Percentiles rank a stretch among this genome's conserved stretches.
Evolutionary conservation across 2,888 invertebrate species (phyloP).

Genomic region (Formica aserva): DNA sequence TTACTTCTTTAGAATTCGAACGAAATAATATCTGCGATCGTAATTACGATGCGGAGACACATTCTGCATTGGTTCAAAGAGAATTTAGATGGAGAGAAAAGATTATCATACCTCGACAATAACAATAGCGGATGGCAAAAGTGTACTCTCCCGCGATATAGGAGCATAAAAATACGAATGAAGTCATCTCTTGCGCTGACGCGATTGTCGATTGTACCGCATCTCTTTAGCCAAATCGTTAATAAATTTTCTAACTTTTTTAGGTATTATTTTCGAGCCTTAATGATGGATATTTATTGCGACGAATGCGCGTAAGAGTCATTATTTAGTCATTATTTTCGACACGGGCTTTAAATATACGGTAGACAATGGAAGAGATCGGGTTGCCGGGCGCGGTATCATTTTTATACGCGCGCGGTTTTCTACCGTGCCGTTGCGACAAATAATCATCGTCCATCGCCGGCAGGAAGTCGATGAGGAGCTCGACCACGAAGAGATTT

Average conservation of each 20-base stretch:
- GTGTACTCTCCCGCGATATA: neutral
- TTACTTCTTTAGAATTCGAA: conserved; percentile 32
- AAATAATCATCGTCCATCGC: conserved; percentile 70
- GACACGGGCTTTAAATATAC: conserved; percentile 5
- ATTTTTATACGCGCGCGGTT: conserved; percentile 41
- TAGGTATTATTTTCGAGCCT: neutral
- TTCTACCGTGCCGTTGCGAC: conserved; percentile 67
- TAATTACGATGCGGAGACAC: conserved; percentile 40
- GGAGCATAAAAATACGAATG: neutral
- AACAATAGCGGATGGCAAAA: conserved; percentile 5
- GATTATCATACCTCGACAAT: conserved; percentile 2
- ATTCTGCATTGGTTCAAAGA: conserved; percentile 10
- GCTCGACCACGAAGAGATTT: conserved; percentile 71
- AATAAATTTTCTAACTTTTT: neutral
- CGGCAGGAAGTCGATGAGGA: conserved; percentile 74
- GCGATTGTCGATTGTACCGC: neutral
- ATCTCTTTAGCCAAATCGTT: neutral
- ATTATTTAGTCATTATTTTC: neutral
- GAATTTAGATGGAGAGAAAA: conserved; percentile 11
- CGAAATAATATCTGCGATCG: conserved; percentile 34
- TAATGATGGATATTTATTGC: neutral
- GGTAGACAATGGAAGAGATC: conserved; percentile 14
- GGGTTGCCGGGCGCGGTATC: neutral
- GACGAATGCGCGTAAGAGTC: neutral
- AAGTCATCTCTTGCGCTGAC: neutral